Evolutionary conservation across 1,140 invertebrate species (phyloP), one percentile per base, ranked within the genome.

Genomic region (Ditylenchus dipsaci): DNA sequence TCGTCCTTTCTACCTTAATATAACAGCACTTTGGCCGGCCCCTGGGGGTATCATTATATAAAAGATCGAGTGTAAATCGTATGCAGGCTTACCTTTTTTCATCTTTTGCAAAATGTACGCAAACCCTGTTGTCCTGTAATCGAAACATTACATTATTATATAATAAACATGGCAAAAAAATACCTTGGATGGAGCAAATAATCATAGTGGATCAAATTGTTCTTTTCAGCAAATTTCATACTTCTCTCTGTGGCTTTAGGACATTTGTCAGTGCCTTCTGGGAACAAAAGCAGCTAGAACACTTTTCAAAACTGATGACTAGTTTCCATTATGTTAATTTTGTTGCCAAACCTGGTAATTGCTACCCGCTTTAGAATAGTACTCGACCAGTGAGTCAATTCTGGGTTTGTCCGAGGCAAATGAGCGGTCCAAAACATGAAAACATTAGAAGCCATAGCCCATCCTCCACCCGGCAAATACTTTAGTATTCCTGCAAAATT

Each of bases 201-300:
- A 8, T 88, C 84, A 73, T 91, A 91, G 53, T 84, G 82, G 81
- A 87, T 77, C 26, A 91, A 83, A 70, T 88, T 86, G 78, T 90
- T 87, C 73, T 88, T 88, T 13, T 84, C 82, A 0, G 91, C 91
- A 84, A 88, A 92, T 57, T 85, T 85, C 74, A 91, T 87, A 69
- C 91, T 92, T 63, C 87, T 88, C 42, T 83, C 84, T 71, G 88
- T 89, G 62, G 90, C 91, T 30, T 84, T 86, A n/a, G 84, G 83
- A 21, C 90, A 90, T 27, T 92, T 85, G 83, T 93, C 90, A 0
- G 91, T 93, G 1, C 92, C 91, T 85, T 93, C 91, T 0, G 91
- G 91, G 80, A 93, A 94, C 66, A 94, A 86, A 17, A 93, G 84
- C 29, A 93, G 78, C 84, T 86, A 71, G 67, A 82, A 78, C 62